Base-by-base conservation (phyloP, 1,140 invertebrate genomes). In the Manduca sexta region DNA sequence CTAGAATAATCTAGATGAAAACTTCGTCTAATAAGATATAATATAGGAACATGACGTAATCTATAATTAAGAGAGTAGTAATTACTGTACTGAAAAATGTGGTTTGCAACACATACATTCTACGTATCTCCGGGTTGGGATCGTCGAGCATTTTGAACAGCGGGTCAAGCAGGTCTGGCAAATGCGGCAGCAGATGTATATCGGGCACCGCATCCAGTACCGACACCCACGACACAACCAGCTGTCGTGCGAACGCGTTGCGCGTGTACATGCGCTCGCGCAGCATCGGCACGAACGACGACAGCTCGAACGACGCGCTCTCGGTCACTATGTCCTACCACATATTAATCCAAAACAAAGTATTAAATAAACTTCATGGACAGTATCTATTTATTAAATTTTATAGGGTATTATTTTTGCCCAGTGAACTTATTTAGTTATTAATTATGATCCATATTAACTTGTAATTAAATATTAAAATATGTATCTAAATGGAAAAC, bases 271-370 rank as follows among this genome's bases (percentile, higher is more conserved):
- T 94, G 65, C 97, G 89, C 86, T 99, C 98, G 46, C 97, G 88
- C 21, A 99, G 86, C 38, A 98, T 74, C 33, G 96, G 95, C 86
- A 99, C 96, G 72, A 99, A 97, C 41, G 91, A 90, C 35, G 93
- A 91, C 46, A 99, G 79, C 74, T 99, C 94, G 86, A 99, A 99
- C 3, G 90, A 88, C 13, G 91, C 89, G 79, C 93, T 97, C 84
- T 99, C 97, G 1, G 95, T 96, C n/a, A 99, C 97, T 85, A 99
- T 98, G 85, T 99, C 97, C 95, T 97, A 67, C 48, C 15, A 88
- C 18, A 44, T 11, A 37, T 13, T 2, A 6, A 66, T n/a, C n/a
- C 17, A 18, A 3, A 21, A 16, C 8, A 5, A 26, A 3, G 8
- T 26, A 0, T 4, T 3, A 38, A 3, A 38, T 14, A 38, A 3